Evolutionary conservation across 1,140 invertebrate genomes (phyloP).

Genomic region (Tribolium madens): DNA sequence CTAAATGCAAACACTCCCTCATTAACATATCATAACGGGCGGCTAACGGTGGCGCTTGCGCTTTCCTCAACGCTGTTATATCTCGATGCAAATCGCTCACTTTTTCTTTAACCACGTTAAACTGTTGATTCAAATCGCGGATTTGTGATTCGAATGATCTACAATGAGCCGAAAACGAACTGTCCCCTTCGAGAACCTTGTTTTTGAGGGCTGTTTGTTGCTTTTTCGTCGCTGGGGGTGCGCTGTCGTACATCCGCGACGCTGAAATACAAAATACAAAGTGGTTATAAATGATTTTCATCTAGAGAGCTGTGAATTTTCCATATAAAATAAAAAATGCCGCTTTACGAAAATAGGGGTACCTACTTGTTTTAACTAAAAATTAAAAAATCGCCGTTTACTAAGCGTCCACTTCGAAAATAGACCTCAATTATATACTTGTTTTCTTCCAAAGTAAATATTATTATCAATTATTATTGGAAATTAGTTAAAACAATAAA

Average conservation of each 20-base stretch:
- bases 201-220: constrained; percentile 66
- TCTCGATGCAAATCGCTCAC: constrained; percentile 75
- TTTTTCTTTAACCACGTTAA: constrained; percentile 74
- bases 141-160: constrained; percentile 74
- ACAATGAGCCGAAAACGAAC: constrained; percentile 76
- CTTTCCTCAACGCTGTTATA: constrained; percentile 68
- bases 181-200: constrained; percentile 69
- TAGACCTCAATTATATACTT: too few relatives aligned
- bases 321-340: too few relatives aligned
- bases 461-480: too few relatives aligned
- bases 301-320: too few relatives aligned
- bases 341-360: too few relatives aligned
- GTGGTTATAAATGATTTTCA: too few relatives aligned
- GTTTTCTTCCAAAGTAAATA: too few relatives aligned
- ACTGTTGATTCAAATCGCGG: constrained; percentile 73
- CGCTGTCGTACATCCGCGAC: constrained; percentile 61
- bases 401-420: too few relatives aligned
- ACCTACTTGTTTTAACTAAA: too few relatives aligned
- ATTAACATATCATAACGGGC: constrained; percentile 72
- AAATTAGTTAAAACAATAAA: too few relatives aligned
- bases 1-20: constrained; percentile 73
- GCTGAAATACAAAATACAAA: constrained; percentile 47
- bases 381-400: too few relatives aligned
- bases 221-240: constrained; percentile 65
- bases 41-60: constrained; percentile 71